Evolutionary conservation across 2,888 invertebrate genomes (phyloP).

Genomic region (Smittia aterrima): DNA sequence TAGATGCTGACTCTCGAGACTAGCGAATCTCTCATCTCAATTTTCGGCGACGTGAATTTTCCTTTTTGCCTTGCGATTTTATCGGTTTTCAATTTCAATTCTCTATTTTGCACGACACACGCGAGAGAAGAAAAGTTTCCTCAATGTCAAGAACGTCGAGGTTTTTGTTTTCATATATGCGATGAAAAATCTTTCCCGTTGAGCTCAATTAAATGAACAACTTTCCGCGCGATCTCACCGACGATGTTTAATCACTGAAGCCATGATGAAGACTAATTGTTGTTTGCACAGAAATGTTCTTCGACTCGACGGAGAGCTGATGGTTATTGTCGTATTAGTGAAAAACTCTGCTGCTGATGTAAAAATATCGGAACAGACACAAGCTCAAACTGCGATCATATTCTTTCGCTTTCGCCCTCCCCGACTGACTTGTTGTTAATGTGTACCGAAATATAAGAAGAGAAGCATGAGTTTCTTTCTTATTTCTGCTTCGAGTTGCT

Average conservation of each 20-base stretch:
- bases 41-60: slow-evolving; percentile 6
- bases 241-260: slow-evolving; percentile 29
- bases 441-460: not conserved
- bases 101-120: not conserved
- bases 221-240: slow-evolving; percentile 3
- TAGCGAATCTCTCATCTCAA: not conserved
- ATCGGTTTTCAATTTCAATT: slow-evolving; percentile 5
- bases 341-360: not conserved
- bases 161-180: not conserved
- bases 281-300: slow-evolving; percentile 26
- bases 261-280: slow-evolving; percentile 35
- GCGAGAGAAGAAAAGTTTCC: not conserved
- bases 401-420: slow-evolving; percentile 4
- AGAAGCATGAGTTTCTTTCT: slow-evolving; percentile 12
- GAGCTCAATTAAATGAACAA: not conserved
- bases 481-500: too few species aligned
- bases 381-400: slow-evolving; percentile 21
- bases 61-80: not conserved
- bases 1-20: not conserved
- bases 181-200: not conserved
- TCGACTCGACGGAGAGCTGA: slow-evolving; percentile 5
- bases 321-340: not conserved
- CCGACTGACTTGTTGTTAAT: not conserved
- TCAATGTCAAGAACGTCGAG: slow-evolving; percentile 10
- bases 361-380: not conserved